Evolutionary conservation across 2,797 vertebrate species (phyloP).

Genomic region (Mormyrus proboscirostris): DNA sequence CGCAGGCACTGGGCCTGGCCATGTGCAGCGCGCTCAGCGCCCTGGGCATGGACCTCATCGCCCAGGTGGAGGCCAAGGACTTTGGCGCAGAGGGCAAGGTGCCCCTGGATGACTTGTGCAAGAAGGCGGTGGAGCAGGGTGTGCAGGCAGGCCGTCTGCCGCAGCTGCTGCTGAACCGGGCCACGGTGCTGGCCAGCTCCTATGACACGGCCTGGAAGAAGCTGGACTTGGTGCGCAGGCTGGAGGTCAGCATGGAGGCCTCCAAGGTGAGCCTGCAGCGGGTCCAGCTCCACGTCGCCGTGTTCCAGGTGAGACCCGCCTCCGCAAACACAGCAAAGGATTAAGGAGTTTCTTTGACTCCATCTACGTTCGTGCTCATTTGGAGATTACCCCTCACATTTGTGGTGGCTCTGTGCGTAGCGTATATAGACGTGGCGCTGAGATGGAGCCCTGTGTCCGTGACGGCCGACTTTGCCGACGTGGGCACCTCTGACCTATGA

Average conservation of each 20-base stretch:
- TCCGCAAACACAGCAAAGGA: not conserved
- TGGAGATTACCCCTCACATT: not conserved
- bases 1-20: constrained; percentile 83
- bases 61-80: constrained; percentile 93
- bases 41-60: constrained; percentile 83
- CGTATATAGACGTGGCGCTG: not conserved
- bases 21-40: constrained; percentile 90
- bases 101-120: constrained; percentile 89
- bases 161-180: constrained; percentile 86
- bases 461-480: not conserved
- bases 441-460: not conserved
- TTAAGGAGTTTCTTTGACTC: not conserved
- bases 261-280: constrained; percentile 90
- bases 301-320: constrained; percentile 82
- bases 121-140: constrained; percentile 88
- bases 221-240: constrained; percentile 80
- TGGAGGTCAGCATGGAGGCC: constrained; percentile 83
- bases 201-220: constrained; percentile 97
- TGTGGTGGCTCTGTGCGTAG: not conserved
- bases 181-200: constrained; percentile 86
- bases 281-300: constrained; percentile 85
- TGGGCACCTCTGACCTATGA: not conserved
- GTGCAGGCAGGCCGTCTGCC: constrained; percentile 80
- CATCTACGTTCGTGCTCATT: not conserved
- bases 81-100: constrained; percentile 94